A percentile compares a stretch with the other conserved stretches of the same genome.
Conservation (phyloP, 2,888 invertebrate genomes). For the Netelia melanura region DNA sequence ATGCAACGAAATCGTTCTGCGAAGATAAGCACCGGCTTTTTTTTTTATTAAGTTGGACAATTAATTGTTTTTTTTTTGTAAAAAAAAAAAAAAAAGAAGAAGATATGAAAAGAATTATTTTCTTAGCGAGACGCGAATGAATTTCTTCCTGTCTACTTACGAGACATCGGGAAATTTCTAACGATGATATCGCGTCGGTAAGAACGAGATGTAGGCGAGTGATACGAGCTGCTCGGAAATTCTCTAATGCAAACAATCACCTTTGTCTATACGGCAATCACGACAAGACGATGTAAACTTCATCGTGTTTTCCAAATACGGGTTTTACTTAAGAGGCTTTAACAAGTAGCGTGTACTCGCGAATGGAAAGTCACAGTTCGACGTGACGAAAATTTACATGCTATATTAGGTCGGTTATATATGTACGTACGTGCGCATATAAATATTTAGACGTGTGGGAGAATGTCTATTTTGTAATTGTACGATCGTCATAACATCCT, state of each 20-base stretch:
- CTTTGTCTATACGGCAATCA: constrained; percentile 49
- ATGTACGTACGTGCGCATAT: not conserved
- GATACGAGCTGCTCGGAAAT: constrained; percentile 35
- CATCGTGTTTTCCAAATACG: constrained; percentile 48
- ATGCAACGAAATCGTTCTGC: not conserved
- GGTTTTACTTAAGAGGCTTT: constrained; percentile 10
- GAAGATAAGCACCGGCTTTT: not conserved
- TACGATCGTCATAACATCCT: constrained; percentile 49
- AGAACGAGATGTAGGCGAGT: constrained; percentile 4
- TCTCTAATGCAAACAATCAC: constrained; percentile 42
- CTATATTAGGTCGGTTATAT: not conserved
- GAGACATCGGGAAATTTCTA: constrained; percentile 16
- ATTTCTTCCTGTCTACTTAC: constrained; percentile 9
- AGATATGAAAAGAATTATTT: constrained; percentile 1
- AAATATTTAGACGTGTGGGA: not conserved
- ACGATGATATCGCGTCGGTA: constrained; percentile 1
- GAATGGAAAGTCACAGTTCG: constrained; percentile 14
- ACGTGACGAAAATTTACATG: constrained; percentile 22
- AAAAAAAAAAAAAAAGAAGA: not conserved
- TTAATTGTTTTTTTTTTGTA: not conserved
- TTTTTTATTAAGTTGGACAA: not conserved
- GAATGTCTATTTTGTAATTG: not conserved
- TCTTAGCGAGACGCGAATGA: constrained; percentile 18
- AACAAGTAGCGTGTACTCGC: not conserved
- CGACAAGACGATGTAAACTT: constrained; percentile 44